These are phyloP conservation scores for Vandiemenella viatica DNA, from an alignment of 2,888 invertebrate genomes.

Conservation along the genomic window DNA sequence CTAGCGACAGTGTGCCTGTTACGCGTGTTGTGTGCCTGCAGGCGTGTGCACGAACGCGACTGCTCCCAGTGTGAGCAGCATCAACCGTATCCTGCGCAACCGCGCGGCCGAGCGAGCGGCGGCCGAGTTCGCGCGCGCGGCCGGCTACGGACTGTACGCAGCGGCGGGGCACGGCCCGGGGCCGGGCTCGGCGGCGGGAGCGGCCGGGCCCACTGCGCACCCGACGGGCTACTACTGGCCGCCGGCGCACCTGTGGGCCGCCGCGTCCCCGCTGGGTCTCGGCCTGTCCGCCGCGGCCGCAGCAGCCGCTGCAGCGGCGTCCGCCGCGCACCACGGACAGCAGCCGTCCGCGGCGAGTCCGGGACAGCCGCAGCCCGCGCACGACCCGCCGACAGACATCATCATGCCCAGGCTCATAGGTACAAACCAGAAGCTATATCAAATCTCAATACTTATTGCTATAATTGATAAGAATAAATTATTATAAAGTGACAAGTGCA, in stretches of 20 bases:
- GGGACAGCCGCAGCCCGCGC: not conserved
- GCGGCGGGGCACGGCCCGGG: no score
- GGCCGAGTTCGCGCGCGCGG: constrained; percentile 84
- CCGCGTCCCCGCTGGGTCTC: constrained; percentile 18
- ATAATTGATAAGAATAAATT: no score
- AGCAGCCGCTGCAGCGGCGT: constrained; percentile 14
- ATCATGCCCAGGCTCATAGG: constrained; percentile 21
- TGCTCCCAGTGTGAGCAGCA: constrained; percentile 92
- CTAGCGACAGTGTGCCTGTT: no score
- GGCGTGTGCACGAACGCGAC: constrained; percentile 90
- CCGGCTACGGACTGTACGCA: constrained; percentile 72
- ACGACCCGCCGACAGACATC: constrained; percentile 8
- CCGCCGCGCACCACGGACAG: constrained; percentile 15
- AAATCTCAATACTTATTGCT: no score
- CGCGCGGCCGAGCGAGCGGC: constrained; percentile 92
- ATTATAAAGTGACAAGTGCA: no score
- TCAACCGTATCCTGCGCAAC: constrained; percentile 89
- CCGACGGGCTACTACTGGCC: constrained; percentile 31
- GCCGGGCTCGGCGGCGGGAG: no score
- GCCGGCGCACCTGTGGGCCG: constrained; percentile 15
- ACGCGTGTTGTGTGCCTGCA: no score
- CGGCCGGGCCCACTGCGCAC: no score
- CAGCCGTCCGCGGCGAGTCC: not conserved
- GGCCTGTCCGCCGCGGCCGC: constrained; percentile 13
- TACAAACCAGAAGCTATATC: no score